phyloP scores from a whole-genome alignment of 2,797 vertebrate genomes.

The Tamandua tetradactyla region DNA sequence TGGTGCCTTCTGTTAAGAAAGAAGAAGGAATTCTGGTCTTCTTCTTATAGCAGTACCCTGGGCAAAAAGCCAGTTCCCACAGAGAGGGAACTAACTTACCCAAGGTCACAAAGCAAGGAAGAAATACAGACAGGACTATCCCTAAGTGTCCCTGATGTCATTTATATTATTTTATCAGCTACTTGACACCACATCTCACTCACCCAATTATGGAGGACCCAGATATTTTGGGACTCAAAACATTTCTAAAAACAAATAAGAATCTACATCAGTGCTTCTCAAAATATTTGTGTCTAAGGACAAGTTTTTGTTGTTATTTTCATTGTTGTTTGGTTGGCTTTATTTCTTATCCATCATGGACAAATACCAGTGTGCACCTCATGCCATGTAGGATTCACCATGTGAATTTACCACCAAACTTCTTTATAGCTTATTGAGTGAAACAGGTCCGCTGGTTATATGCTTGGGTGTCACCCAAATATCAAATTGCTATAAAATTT shows the following conservation, averaged over 20 bases:
- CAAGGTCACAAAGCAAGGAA: background rate
- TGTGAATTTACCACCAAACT: background rate
- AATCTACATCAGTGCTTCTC: background rate
- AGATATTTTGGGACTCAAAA: background rate
- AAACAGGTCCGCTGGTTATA: background rate
- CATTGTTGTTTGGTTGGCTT: background rate
- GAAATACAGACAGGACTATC: background rate
- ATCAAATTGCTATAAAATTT: background rate
- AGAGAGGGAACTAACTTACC: background rate
- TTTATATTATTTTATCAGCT: background rate
- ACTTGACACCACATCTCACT: background rate
- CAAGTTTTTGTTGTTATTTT: background rate
- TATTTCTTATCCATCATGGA: background rate
- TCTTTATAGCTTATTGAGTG: background rate
- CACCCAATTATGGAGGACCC: background rate
- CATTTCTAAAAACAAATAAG: background rate
- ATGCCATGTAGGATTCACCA: fast-evolving
- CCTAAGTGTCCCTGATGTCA: too few species aligned
- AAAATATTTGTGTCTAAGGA: background rate
- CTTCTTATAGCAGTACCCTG: background rate
- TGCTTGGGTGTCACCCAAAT: background rate
- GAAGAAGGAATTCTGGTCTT: too few species aligned
- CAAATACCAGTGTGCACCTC: background rate
- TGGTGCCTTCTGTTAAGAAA: background rate
- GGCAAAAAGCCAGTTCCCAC: too few species aligned